A percentile compares a stretch with the other conserved stretches of the same genome.
Evolutionary conservation across 2,797 vertebrate genomes (phyloP).

Genomic region (Pantherophis alleghaniensis): DNA sequence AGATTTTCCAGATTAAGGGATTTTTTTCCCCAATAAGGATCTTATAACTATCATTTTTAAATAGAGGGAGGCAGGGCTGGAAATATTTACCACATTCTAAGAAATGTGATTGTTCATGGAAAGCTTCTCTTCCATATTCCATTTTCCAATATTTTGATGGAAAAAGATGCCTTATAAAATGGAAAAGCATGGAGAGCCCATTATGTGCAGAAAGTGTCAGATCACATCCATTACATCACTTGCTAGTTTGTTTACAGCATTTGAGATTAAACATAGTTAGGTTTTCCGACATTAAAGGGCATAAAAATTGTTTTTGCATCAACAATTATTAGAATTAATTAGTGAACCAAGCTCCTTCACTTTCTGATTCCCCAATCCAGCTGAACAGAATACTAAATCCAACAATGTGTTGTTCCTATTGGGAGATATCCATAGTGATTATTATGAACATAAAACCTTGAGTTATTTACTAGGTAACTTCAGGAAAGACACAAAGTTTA

Average conservation of each 20-base stretch:
- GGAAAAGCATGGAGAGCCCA: background rate
- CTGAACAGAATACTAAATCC: background rate
- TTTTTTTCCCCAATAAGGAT: background rate
- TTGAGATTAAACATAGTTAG: background rate
- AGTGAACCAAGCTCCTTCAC: background rate
- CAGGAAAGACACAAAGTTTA: background rate
- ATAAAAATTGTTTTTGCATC: background rate
- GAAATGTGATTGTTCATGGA: background rate
- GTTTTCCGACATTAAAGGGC: background rate
- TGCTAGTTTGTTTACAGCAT: background rate
- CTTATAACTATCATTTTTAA: background rate
- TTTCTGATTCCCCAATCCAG: background rate
- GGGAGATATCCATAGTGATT: background rate
- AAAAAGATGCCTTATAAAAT: background rate
- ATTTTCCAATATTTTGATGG: background rate
- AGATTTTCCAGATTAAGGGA: background rate
- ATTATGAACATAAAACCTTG: background rate
- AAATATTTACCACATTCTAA: background rate
- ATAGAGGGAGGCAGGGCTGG: background rate
- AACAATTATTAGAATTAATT: background rate
- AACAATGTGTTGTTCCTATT: background rate
- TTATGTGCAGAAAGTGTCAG: background rate
- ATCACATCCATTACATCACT: background rate
- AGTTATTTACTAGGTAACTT: background rate
- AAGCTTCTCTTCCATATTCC: background rate